Conservation (phyloP, 1,140 invertebrate species). For the Drosophila setifemur region DNA sequence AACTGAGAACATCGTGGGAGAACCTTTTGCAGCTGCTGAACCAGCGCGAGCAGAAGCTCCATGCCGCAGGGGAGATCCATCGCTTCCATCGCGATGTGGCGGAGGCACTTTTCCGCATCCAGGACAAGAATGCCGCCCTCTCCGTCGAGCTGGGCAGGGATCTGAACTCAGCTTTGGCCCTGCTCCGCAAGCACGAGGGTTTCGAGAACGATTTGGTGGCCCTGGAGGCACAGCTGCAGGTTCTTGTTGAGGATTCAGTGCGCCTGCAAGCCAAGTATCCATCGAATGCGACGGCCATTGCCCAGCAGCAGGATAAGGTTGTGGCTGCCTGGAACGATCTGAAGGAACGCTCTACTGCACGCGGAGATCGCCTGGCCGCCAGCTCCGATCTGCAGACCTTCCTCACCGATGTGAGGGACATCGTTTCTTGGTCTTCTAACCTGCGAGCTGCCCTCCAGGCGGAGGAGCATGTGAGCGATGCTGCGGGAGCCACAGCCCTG, state of each 20-base stretch:
- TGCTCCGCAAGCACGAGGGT: constrained; percentile 94
- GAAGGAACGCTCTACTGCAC: constrained; percentile 90
- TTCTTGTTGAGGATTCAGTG: constrained; percentile 95
- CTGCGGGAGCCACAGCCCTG: constrained; percentile 92
- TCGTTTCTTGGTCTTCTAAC: constrained; percentile 93
- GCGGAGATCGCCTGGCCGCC: constrained; percentile 92
- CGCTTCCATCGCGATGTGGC: constrained; percentile 97
- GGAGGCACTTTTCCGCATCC: constrained; percentile 94
- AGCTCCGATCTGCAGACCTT: constrained; percentile 96
- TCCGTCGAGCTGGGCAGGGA: constrained; percentile 94
- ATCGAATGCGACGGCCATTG: constrained; percentile 95
- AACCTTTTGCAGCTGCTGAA: constrained; percentile 93
- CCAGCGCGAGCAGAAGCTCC: constrained; percentile 91
- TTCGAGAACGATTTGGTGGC: constrained; percentile 98
- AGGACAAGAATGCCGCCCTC: constrained; percentile 92
- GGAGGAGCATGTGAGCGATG: constrained; percentile 92
- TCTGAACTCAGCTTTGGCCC: constrained; percentile 92
- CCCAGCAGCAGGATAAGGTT: constrained; percentile 92
- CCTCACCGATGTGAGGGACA: constrained; percentile 90
- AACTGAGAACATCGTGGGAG: constrained; percentile 92
- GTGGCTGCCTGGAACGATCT: constrained; percentile 94
- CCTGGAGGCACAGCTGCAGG: constrained; percentile 95
- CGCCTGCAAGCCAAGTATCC: constrained; percentile 95
- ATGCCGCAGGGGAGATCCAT: constrained; percentile 97
- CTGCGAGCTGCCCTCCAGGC: constrained; percentile 91